phyloP scores from a whole-genome alignment of 92 coral and sea anemone genomes.

The Zoanthus gigantus region DNA sequence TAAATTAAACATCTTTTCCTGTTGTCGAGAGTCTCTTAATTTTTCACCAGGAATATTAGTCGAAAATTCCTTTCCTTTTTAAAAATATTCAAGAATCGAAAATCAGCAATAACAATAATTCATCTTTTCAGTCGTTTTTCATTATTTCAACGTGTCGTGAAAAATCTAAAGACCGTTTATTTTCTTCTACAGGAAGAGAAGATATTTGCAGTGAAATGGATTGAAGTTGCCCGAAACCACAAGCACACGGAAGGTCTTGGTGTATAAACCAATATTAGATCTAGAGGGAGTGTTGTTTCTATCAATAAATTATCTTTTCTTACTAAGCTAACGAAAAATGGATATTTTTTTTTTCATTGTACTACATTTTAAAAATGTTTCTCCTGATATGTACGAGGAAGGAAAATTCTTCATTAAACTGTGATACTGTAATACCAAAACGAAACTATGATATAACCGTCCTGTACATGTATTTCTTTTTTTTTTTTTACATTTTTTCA shows the following conservation, averaged over 20 bases:
- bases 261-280: background rate
- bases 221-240: slow-evolving; percentile 15
- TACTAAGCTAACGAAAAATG: too few species aligned
- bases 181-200: slow-evolving; percentile 26
- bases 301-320: too few species aligned
- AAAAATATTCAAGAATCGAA: background rate
- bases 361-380: background rate
- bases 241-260: slow-evolving; percentile 23
- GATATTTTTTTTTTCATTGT: too few species aligned
- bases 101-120: background rate
- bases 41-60: background rate
- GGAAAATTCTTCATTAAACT: background rate
- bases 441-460: background rate
- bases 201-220: slow-evolving; percentile 5
- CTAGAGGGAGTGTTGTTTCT: too few species aligned
- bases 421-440: background rate
- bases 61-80: background rate
- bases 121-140: background rate
- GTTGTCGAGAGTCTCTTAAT: background rate
- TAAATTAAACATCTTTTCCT: slow-evolving; percentile 42
- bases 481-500: background rate
- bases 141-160: background rate
- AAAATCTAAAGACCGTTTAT: background rate
- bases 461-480: too few species aligned
- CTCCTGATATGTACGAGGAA: background rate